These are phyloP conservation scores for Chironomus striatipennis DNA, from an alignment of 1,140 invertebrate genomes.

Conservation along the genomic window DNA sequence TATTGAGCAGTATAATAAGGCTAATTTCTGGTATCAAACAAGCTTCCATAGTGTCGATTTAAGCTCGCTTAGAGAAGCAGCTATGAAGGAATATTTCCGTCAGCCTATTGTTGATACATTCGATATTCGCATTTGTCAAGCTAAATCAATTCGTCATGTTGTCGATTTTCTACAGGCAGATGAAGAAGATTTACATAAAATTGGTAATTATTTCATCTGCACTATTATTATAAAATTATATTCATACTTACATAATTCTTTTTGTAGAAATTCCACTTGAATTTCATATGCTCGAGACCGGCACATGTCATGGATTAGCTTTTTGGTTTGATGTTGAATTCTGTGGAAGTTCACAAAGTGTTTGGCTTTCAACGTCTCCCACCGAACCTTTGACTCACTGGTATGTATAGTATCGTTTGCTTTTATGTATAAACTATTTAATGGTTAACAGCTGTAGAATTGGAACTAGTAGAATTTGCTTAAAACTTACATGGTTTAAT, in stretches of 20 bases:
- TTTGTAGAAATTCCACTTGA: slow-evolving; percentile 80
- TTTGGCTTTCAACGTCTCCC: slow-evolving; percentile 97
- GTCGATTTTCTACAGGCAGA: slow-evolving; percentile 90
- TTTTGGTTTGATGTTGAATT: slow-evolving; percentile 99
- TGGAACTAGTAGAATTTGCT: too few species aligned
- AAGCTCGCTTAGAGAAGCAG: slow-evolving; percentile 78
- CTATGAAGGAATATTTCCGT: slow-evolving; percentile 95
- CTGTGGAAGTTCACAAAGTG: slow-evolving; percentile 76
- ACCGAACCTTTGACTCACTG: slow-evolving; percentile 98
- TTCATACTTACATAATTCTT: slow-evolving; percentile 23
- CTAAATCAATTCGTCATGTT: slow-evolving; percentile 88
- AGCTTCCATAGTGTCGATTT: slow-evolving; percentile 98
- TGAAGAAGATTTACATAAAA: slow-evolving; percentile 90
- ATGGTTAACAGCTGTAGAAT: too few species aligned
- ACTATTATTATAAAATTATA: background rate
- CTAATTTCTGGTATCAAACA: slow-evolving; percentile 98
- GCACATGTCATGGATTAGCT: slow-evolving; percentile 92
- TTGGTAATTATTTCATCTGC: slow-evolving; percentile 49
- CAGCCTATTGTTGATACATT: slow-evolving; percentile 99
- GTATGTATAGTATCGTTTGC: slow-evolving; percentile 35
- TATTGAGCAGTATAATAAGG: slow-evolving; percentile 98
- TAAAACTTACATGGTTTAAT: too few species aligned
- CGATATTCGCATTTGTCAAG: slow-evolving; percentile 94
- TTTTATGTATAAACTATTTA: too few species aligned
- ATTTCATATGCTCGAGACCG: slow-evolving; percentile 87